Conservation (phyloP, 1,140 invertebrate genomes). For the Harpegnathos saltator region DNA sequence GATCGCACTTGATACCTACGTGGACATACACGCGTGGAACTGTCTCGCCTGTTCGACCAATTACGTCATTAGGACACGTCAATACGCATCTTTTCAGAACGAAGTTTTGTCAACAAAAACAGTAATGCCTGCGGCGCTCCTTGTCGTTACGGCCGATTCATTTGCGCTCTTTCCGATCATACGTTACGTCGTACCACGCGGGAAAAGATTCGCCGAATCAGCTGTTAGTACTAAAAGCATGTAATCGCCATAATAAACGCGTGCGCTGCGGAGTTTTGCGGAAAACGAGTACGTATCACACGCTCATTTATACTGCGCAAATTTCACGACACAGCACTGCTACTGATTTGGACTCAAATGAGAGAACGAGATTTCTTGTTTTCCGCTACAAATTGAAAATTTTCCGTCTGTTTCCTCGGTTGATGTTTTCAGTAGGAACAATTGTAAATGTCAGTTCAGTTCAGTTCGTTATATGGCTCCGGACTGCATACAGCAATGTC, state of each 20-base stretch:
- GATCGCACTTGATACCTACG: slow-evolving; percentile 71
- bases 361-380: background rate
- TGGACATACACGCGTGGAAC: slow-evolving; percentile 74
- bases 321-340: background rate
- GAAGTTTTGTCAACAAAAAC: slow-evolving; percentile 31
- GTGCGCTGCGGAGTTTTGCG: background rate
- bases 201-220: slow-evolving; percentile 43
- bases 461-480: no score
- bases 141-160: background rate
- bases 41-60: slow-evolving; percentile 64
- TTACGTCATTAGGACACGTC: slow-evolving; percentile 79
- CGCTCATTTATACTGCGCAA: slow-evolving; percentile 16
- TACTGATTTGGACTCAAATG: background rate
- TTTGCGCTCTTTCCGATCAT: background rate
- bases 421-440: no score
- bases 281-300: background rate
- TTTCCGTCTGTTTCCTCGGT: no score
- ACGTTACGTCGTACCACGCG: slow-evolving; percentile 24
- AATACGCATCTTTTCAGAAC: slow-evolving; percentile 61
- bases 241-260: slow-evolving; percentile 42
- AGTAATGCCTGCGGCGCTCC: background rate
- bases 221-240: slow-evolving; percentile 43
- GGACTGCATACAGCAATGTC: no score
- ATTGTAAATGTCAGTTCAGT: no score
- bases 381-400: background rate